Evolutionary conservation across 1,140 invertebrate genomes (phyloP), one percentile per base, ranked within the genome.

Genomic region (Aphelenchoides fujianensis): DNA sequence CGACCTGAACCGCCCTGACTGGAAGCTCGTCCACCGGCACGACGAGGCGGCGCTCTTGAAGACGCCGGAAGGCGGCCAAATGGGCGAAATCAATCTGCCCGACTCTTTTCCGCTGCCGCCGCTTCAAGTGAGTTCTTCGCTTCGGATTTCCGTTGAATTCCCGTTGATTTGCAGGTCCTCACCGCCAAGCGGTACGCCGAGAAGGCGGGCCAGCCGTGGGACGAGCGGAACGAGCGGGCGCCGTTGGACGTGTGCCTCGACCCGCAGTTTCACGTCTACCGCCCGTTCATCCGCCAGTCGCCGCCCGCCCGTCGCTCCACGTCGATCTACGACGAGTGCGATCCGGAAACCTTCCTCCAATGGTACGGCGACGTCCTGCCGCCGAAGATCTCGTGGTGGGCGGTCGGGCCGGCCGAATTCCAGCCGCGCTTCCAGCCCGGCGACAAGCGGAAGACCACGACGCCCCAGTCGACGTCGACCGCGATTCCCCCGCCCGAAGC

Each of bases 1-100:
- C 12, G 81, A 84, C 71, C 55, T 84, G 57, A 82, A 83, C 70
- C 76, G 82, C 27, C 71, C 80, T 52, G 83, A 83, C 59, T 83
- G 82, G 82, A 62, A 70, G 19, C 59, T 83, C 2, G 66, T 83
- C 30, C 81, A 84, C 55, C 84, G 79, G 69, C 78, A 83, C 52
- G 83, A 83, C 66, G 82, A 83, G 66, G 66, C 59, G 35, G 63
- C 71, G 30, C 81, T 76, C 23, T 61, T 72, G 32, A 34, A 77
- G 59, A 72, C 72, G 35, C 5, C 9, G 23, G 63, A 64, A 16
- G 57, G 67, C 23, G 68, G 69, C 9, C 59, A 53, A n/a, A 78
- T 84, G 73, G 2, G 74, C 23, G 12, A 55, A 16, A 37, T 81
- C 16, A 59, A 63, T 16, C 31, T 83, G 35, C 81, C 83, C 16